Evolutionary conservation across 2,888 invertebrate genomes (phyloP).

Genomic region (Hypena proboscidalis): DNA sequence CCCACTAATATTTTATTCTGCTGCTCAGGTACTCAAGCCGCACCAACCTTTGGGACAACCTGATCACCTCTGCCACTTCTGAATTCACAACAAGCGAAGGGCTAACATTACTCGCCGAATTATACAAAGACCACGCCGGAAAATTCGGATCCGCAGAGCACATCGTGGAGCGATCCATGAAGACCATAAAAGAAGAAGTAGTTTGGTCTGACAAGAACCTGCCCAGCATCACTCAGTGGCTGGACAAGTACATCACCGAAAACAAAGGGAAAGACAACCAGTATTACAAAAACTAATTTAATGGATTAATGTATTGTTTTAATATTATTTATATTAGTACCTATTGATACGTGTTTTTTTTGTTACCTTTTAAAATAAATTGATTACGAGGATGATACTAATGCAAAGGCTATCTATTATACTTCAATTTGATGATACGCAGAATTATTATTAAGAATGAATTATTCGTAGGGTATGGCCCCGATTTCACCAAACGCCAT

Average conservation of each 20-base stretch:
- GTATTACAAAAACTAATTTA: constrained; percentile 41
- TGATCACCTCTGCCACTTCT: constrained; percentile 90
- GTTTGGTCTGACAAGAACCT: constrained; percentile 91
- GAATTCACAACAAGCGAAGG: constrained; percentile 91
- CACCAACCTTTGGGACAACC: constrained; percentile 90
- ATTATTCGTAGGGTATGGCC: no score
- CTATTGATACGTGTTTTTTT: constrained; percentile 3
- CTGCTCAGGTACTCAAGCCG: constrained; percentile 87
- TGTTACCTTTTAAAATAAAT: background rate
- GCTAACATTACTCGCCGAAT: constrained; percentile 87
- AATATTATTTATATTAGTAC: constrained; percentile 9
- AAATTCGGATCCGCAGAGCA: constrained; percentile 91
- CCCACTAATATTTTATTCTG: background rate
- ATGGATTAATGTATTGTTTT: constrained; percentile 13
- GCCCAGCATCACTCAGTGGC: constrained; percentile 90
- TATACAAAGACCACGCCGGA: no score
- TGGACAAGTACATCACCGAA: constrained; percentile 74
- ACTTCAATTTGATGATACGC: no score
- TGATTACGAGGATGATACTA: no score
- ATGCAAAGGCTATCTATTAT: no score
- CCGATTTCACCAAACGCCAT: no score
- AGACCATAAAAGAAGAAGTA: constrained; percentile 90
- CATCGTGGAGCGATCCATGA: constrained; percentile 89
- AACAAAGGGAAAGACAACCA: constrained; percentile 54
- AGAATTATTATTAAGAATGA: no score